Evolutionary conservation across 2,888 invertebrate species (phyloP).

Genomic region (Therioaphis trifolii): DNA sequence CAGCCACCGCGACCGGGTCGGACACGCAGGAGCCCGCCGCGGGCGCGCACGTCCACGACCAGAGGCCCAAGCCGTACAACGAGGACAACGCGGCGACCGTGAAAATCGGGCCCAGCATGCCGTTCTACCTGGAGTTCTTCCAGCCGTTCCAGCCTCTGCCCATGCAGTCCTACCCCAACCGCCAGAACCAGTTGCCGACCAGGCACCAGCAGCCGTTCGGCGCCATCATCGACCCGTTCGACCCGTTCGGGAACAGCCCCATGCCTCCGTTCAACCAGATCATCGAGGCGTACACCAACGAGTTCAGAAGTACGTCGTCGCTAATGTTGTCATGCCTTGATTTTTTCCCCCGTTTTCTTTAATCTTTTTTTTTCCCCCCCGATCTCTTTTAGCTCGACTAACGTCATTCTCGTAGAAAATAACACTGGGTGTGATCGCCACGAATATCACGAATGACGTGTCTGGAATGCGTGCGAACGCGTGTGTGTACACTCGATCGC

Average conservation of each 20-base stretch:
- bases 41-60: background rate
- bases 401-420: too few species aligned
- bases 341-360: too few species aligned
- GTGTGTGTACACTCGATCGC: too few species aligned
- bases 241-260: background rate
- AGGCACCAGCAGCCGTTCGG: conserved; percentile 1
- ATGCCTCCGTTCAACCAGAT: conserved; percentile 18
- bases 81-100: background rate
- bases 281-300: conserved; percentile 49
- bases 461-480: too few species aligned
- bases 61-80: background rate
- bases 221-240: conserved; percentile 10
- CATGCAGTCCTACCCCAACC: background rate
- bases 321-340: background rate
- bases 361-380: too few species aligned
- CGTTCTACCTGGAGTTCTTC: conserved; percentile 32
- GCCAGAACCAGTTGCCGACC: background rate
- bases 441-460: too few species aligned
- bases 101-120: background rate
- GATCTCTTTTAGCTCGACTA: too few species aligned
- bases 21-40: background rate
- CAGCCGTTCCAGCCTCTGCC: conserved; percentile 31
- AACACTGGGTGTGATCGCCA: too few species aligned
- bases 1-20: background rate
- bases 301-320: conserved; percentile 38